phyloP scores from a whole-genome alignment of 2,888 invertebrate genomes.

The Tetheella fluctuosa region DNA sequence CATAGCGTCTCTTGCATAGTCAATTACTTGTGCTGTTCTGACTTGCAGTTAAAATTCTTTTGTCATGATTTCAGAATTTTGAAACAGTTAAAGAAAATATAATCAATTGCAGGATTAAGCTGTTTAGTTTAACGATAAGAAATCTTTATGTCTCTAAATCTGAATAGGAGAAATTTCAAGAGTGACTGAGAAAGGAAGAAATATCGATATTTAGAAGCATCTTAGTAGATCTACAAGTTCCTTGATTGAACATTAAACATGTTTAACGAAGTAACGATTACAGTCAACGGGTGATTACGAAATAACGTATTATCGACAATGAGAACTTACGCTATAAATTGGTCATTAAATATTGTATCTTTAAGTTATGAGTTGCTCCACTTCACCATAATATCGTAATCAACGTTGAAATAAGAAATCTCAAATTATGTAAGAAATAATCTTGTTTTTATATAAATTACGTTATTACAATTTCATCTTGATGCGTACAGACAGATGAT shows the following conservation, averaged over 20 bases:
- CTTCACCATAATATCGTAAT: slow-evolving; percentile 23
- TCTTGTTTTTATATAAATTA: slow-evolving; percentile 25
- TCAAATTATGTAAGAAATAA: slow-evolving; percentile 27
- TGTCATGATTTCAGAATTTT: not conserved
- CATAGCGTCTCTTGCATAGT: not conserved
- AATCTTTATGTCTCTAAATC: not conserved
- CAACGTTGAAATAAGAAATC: slow-evolving; percentile 29
- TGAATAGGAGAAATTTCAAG: too few species aligned
- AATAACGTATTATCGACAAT: slow-evolving; percentile 37
- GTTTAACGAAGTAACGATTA: slow-evolving; percentile 7
- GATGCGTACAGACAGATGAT: not conserved
- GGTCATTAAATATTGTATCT: slow-evolving; percentile 26
- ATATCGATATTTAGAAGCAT: not conserved
- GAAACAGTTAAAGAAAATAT: too few species aligned
- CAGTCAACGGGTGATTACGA: slow-evolving; percentile 27
- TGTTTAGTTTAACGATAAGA: not conserved
- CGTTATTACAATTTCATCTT: slow-evolving; percentile 12
- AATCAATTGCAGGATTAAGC: not conserved
- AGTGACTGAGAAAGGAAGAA: not conserved
- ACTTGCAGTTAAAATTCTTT: not conserved
- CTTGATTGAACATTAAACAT: not conserved
- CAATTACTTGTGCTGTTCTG: not conserved
- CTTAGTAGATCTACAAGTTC: not conserved
- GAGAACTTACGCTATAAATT: slow-evolving; percentile 34
- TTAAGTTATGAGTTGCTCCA: slow-evolving; percentile 22